Base-by-base conservation (phyloP, 1,140 invertebrate genomes). In the Drosophila bifasciata region DNA sequence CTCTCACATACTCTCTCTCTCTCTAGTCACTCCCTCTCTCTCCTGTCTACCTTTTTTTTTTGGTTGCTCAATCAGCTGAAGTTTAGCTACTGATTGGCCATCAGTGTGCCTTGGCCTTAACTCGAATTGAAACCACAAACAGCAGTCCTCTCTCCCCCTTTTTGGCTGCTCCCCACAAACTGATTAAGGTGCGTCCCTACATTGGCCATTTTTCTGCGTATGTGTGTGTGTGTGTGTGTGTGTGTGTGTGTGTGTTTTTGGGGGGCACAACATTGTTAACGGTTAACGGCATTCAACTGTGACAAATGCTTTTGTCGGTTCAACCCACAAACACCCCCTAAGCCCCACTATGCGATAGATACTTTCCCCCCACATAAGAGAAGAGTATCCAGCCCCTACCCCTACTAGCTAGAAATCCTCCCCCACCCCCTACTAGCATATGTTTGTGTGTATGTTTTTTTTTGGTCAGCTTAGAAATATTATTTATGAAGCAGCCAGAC, bases 231-330 rank as follows among this genome's bases (percentile, higher is more conserved):
- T 32, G 36, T 46, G 16, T 13, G 53, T 57, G 57, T 17, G 40
- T 6, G 32, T 11, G 36, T 21, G 45, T 49, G 64, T 51, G 7
- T 49, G n/a, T 25, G 23, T 48, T 63, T 67, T 44, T 67, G 63
- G 64, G 63, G 53, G 52, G 50, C 57, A 44, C 58, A 62, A 62
- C 73, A 62, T 80, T 86, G 81, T 85, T 85, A 85, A 86, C 81
- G 77, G 81, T 85, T 85, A 85, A 75, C 81, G 77, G 76, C 83
- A 83, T 85, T 85, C 77, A 85, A 85, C 81, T 85, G 81, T 86
- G 81, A 85, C 81, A 85, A 85, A 85, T 85, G 81, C 80, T 60
- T 80, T 85, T 86, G 81, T 44, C 80, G 77, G 76, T 76, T 80
- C 74, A 80, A 49, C 64, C 64, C 51, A 66, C 56, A 60, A 57